Percentiles rank a stretch among this genome's conserved stretches.
These are phyloP conservation scores for Agelastica alni DNA, from an alignment of 2,888 invertebrate genomes.

Conservation along the genomic window DNA sequence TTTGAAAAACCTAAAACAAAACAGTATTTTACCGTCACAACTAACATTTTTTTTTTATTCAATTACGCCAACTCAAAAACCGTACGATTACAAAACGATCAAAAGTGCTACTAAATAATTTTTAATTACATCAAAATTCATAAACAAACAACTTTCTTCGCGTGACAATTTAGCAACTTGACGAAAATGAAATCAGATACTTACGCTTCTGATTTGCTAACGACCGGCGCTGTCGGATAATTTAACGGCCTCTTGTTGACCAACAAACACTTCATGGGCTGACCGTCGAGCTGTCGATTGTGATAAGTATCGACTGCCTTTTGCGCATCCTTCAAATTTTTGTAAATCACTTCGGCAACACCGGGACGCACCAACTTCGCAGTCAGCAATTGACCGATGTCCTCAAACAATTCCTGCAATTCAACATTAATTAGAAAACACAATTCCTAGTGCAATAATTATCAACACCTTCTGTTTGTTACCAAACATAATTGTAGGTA, in stretches of 20 bases:
- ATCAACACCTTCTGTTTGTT: too few species aligned
- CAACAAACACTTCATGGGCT: constrained; percentile 88
- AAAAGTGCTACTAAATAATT: too few species aligned
- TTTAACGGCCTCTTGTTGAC: constrained; percentile 75
- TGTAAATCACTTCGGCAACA: constrained; percentile 90
- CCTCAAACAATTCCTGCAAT: constrained; percentile 91
- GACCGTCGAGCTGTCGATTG: constrained; percentile 89
- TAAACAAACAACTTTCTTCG: too few species aligned
- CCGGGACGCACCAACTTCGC: constrained; percentile 85
- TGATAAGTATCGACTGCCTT: constrained; percentile 92
- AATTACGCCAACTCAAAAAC: too few species aligned
- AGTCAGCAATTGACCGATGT: constrained; percentile 83
- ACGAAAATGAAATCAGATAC: constrained; percentile 18
- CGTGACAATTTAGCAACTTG: too few species aligned
- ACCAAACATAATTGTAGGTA: too few species aligned
- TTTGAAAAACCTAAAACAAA: constrained; percentile 37
- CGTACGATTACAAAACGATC: too few species aligned
- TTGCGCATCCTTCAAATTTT: constrained; percentile 82
- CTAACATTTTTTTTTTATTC: too few species aligned
- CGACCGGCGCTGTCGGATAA: constrained; percentile 61
- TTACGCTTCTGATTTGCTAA: constrained; percentile 49
- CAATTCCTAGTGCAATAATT: too few species aligned
- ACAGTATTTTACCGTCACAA: constrained; percentile 30
- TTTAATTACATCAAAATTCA: too few species aligned
- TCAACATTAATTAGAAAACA: too few species aligned